Conservation (phyloP, 2,797 vertebrate species). For the Pachyuromys duprasi region DNA sequence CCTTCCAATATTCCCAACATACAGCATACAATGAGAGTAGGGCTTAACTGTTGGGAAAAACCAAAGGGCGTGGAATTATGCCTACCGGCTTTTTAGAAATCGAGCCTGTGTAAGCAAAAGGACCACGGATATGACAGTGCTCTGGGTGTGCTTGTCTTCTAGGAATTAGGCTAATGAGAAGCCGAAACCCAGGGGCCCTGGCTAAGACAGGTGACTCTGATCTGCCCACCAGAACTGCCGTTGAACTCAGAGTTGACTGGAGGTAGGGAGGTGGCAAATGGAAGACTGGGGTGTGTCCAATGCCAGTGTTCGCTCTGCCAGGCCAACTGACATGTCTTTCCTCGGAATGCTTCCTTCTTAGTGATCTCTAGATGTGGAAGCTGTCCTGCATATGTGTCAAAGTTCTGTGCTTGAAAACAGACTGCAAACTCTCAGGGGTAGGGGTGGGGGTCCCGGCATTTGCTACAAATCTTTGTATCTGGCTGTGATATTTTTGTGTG, state of each 20-base stretch:
- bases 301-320: rapidly evolving
- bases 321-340: neutral
- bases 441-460: neutral
- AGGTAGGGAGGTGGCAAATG: neutral
- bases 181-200: neutral
- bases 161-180: neutral
- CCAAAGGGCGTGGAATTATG: neutral
- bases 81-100: neutral
- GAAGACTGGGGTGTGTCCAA: neutral
- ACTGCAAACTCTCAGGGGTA: neutral
- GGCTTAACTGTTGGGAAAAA: neutral
- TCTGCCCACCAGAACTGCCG: neutral
- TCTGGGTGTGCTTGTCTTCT: neutral
- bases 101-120: neutral
- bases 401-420: neutral
- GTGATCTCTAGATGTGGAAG: neutral
- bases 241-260: neutral
- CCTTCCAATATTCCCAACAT: neutral
- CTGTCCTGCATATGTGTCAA: neutral
- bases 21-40: neutral
- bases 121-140: too few relatives aligned
- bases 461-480: neutral
- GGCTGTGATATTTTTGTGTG: neutral
- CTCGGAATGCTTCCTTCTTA: neutral
- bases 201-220: neutral